Evolutionary conservation across 2,888 invertebrate species (phyloP).

Genomic region (Erebia aethiops): DNA sequence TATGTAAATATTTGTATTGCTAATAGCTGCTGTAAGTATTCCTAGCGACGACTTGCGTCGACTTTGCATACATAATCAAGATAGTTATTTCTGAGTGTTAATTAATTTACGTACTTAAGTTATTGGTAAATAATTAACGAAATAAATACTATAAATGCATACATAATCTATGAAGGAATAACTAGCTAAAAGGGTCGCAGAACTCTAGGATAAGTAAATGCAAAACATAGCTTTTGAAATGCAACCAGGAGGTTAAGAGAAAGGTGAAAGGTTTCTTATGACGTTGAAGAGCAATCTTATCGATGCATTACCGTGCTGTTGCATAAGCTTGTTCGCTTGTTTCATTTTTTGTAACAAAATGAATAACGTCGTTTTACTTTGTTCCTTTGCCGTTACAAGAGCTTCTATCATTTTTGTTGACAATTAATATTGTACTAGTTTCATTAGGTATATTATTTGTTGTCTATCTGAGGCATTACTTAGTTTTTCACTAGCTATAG

Average conservation of each 20-base stretch:
- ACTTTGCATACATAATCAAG: constrained; percentile 1
- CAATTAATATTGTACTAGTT: not conserved
- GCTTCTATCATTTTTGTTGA: not conserved
- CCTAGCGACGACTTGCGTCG: not conserved
- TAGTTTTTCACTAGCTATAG: too few species aligned
- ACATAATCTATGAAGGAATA: not conserved
- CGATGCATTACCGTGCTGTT: constrained; percentile 30
- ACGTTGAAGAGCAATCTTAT: constrained; percentile 30
- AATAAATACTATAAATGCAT: constrained; percentile 11
- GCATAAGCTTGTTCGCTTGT: constrained; percentile 9
- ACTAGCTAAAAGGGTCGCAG: not conserved
- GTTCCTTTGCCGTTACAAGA: not conserved
- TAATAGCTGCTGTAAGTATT: not conserved
- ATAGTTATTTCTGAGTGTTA: constrained; percentile 1
- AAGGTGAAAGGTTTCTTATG: constrained; percentile 30
- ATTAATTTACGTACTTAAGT: constrained; percentile 10
- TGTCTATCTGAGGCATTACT: too few species aligned
- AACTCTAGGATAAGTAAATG: constrained; percentile 13
- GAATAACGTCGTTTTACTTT: not conserved
- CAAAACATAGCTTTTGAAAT: constrained; percentile 9
- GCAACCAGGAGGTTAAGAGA: constrained; percentile 24
- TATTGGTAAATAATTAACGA: constrained; percentile 1
- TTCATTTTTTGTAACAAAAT: not conserved
- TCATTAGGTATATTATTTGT: too few species aligned
- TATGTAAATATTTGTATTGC: constrained; percentile 8